phyloP scores from a whole-genome alignment of 2,113 vertebrate genomes.

The Chiloscyllium plagiosum region DNA sequence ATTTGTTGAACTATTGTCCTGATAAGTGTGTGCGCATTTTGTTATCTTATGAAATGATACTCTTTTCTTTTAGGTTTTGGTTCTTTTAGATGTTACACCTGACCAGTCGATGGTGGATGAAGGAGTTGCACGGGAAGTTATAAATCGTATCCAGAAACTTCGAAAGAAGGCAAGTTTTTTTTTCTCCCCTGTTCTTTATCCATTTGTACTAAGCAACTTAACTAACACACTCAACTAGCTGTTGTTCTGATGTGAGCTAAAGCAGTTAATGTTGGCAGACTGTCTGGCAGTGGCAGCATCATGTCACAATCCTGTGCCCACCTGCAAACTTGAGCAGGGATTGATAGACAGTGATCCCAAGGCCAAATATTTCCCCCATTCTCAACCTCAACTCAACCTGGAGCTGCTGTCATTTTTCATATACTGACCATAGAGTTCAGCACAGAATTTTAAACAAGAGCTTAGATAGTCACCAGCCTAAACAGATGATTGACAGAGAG shows the following conservation, averaged over 20 bases:
- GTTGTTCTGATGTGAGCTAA: slow-evolving; percentile 36
- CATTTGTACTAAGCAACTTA: background rate
- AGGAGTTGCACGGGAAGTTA: slow-evolving; percentile 90
- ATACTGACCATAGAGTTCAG: too few relatives aligned
- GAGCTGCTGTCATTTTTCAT: background rate
- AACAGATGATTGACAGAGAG: background rate
- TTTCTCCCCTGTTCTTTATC: background rate
- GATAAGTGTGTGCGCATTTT: background rate
- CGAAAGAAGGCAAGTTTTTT: slow-evolving; percentile 79
- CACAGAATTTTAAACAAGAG: background rate
- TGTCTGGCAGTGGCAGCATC: background rate
- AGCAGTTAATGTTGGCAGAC: background rate
- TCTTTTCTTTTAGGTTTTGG: slow-evolving; percentile 63
- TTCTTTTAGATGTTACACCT: slow-evolving; percentile 82
- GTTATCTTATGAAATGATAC: background rate
- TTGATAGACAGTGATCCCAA: background rate
- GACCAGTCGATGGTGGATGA: slow-evolving; percentile 95
- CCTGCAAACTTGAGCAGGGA: background rate
- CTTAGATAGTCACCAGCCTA: background rate
- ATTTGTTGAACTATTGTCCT: background rate
- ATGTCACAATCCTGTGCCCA: background rate
- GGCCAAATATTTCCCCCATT: background rate
- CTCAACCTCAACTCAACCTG: background rate
- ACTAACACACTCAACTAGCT: slow-evolving; percentile 30
- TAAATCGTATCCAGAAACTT: slow-evolving; percentile 97